Evolutionary conservation across 2,888 invertebrate species (phyloP).

Genomic region (Synanthedon myopaeformis): DNA sequence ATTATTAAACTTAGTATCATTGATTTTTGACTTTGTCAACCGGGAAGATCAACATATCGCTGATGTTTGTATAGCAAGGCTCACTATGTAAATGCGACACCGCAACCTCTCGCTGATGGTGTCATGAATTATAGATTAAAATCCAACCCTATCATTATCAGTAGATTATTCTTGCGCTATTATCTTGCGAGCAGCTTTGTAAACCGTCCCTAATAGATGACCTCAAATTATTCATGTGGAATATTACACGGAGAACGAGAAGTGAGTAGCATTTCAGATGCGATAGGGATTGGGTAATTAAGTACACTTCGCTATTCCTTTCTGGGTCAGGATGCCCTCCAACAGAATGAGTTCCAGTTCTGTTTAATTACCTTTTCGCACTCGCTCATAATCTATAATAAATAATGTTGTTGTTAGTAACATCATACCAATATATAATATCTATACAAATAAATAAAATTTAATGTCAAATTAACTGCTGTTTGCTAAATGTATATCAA

Average conservation of each 20-base stretch:
- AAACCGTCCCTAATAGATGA: slow-evolving; percentile 17
- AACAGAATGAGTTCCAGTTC: not conserved
- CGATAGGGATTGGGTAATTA: slow-evolving; percentile 6
- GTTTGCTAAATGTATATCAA: too few species aligned
- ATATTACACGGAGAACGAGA: slow-evolving; percentile 10
- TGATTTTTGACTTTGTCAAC: too few species aligned
- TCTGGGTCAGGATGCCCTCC: not conserved
- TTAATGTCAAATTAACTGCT: too few species aligned
- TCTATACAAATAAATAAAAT: too few species aligned
- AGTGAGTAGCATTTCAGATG: slow-evolving; percentile 16
- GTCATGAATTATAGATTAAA: slow-evolving; percentile 2
- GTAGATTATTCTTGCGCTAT: slow-evolving; percentile 20
- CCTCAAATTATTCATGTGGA: slow-evolving; percentile 29
- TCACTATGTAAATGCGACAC: not conserved
- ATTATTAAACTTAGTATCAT: too few species aligned
- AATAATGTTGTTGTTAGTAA: too few species aligned
- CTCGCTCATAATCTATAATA: too few species aligned
- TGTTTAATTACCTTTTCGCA: slow-evolving; percentile 2
- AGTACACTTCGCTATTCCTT: slow-evolving; percentile 1
- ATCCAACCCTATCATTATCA: slow-evolving; percentile 3
- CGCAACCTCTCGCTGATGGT: not conserved
- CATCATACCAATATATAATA: too few species aligned
- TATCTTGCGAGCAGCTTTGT: slow-evolving; percentile 12
- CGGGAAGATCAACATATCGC: not conserved
- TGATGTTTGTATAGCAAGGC: not conserved